phyloP scores from a whole-genome alignment of 1,140 invertebrate genomes.

The Aporrectodea caliginosa region DNA sequence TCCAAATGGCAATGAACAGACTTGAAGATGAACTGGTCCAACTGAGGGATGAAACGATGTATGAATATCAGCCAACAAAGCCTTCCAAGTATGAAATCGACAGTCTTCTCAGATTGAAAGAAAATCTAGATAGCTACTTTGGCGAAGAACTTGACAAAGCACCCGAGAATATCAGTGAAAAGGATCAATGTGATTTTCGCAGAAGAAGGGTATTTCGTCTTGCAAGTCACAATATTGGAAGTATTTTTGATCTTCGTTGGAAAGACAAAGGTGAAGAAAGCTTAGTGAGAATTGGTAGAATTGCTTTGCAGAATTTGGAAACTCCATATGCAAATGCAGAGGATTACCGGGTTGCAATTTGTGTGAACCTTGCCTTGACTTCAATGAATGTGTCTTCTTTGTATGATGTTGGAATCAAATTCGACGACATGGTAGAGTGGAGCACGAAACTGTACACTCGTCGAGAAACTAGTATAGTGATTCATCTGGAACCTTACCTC shows the following conservation, averaged over 20 bases:
- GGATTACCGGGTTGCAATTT: neutral
- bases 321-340: neutral
- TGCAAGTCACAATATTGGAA: conserved; percentile 31
- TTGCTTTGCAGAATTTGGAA: conserved; percentile 1
- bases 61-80: conserved; percentile 5
- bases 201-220: conserved; percentile 33
- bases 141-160: conserved; percentile 35
- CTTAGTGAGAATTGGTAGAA: neutral
- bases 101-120: conserved; percentile 21
- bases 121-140: conserved; percentile 36
- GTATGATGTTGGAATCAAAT: neutral
- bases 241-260: conserved; percentile 29
- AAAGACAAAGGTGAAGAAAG: neutral
- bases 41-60: conserved; percentile 32
- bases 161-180: conserved; percentile 25
- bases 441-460: neutral
- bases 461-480: conserved; percentile 7
- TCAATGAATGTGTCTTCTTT: conserved; percentile 13
- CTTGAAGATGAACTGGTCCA: conserved; percentile 38
- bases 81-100: conserved; percentile 1
- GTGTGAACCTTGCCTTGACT: conserved; percentile 18
- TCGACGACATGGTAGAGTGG: conserved; percentile 14
- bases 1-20: conserved; percentile 25
- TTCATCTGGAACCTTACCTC: conserved; percentile 21
- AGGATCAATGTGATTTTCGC: conserved; percentile 31